Percentiles rank a stretch among this genome's conserved stretches.
These are phyloP conservation scores for Sminthurinus aureus DNA, from an alignment of 2,888 invertebrate genomes.

Conservation along the genomic window DNA sequence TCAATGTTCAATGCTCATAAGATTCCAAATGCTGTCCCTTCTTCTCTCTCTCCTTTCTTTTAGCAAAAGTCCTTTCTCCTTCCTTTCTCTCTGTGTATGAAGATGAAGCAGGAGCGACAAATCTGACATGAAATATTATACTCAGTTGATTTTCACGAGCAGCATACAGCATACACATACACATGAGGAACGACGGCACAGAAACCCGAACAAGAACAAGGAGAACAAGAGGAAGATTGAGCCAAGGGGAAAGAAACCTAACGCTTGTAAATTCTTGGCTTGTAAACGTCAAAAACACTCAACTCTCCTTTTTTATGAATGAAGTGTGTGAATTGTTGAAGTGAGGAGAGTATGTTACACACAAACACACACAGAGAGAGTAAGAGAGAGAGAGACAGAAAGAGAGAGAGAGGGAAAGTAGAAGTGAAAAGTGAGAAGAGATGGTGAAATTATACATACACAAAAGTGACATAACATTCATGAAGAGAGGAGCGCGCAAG, in stretches of 20 bases:
- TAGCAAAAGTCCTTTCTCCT: no score
- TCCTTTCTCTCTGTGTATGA: not conserved
- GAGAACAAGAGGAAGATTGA: not conserved
- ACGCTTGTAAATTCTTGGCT: slow-evolving; percentile 8
- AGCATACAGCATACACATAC: not conserved
- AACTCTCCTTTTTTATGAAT: not conserved
- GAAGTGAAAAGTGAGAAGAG: no score
- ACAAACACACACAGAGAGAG: not conserved
- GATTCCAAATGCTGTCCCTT: no score
- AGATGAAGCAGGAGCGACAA: not conserved
- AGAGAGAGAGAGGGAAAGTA: no score
- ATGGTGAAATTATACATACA: no score
- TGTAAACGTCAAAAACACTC: slow-evolving; percentile 14
- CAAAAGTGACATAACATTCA: no score
- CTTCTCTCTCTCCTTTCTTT: no score
- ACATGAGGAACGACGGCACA: not conserved
- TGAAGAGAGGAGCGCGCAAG: no score
- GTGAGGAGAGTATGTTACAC: slow-evolving; percentile 2
- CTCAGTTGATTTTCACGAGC: not conserved
- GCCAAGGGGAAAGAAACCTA: not conserved
- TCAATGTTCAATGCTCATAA: no score
- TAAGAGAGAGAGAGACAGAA: no score
- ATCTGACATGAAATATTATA: slow-evolving; percentile 16
- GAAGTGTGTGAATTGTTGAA: not conserved
- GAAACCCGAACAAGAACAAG: not conserved